phyloP scores from a whole-genome alignment of 2,113 vertebrate species.

The Proteles cristata region DNA sequence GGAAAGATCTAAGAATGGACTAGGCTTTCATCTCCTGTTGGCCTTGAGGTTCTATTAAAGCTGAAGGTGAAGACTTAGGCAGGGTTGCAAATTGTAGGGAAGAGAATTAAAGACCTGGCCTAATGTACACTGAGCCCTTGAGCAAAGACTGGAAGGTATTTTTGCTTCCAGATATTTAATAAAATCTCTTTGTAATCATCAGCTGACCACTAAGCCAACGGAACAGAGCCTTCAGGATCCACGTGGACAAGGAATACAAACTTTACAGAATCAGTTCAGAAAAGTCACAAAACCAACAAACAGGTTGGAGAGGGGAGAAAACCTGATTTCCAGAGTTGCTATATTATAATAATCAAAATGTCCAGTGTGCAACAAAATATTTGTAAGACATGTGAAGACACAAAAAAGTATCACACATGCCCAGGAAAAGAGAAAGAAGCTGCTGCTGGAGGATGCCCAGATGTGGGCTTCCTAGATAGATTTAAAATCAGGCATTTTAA shows the following conservation, averaged over 20 bases:
- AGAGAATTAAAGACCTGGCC: not conserved
- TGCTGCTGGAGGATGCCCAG: not conserved
- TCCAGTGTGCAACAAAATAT: conserved; percentile 14
- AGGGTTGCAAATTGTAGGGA: not conserved
- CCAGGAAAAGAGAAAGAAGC: not conserved
- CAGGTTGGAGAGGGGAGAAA: not conserved
- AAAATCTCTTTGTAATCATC: conserved; percentile 8
- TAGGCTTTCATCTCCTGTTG: not conserved
- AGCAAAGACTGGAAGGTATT: not conserved
- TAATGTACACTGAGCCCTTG: not conserved
- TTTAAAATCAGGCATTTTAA: conserved; percentile 13
- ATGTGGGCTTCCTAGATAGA: not conserved
- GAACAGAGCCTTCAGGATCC: not conserved
- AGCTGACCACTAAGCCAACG: not conserved
- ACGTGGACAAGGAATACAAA: not conserved
- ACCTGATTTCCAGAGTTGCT: not conserved
- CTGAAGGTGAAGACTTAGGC: not conserved
- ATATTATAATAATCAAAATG: not conserved
- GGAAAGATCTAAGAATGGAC: not conserved
- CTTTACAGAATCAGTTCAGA: not conserved
- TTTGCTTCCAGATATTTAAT: conserved; percentile 2
- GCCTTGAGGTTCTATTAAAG: not conserved
- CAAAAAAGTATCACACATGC: not conserved
- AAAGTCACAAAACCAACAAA: not conserved
- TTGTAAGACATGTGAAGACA: not conserved